Evolutionary conservation across 1,140 invertebrate species (phyloP).

Genomic region (Pentalonia nigronervosa): DNA sequence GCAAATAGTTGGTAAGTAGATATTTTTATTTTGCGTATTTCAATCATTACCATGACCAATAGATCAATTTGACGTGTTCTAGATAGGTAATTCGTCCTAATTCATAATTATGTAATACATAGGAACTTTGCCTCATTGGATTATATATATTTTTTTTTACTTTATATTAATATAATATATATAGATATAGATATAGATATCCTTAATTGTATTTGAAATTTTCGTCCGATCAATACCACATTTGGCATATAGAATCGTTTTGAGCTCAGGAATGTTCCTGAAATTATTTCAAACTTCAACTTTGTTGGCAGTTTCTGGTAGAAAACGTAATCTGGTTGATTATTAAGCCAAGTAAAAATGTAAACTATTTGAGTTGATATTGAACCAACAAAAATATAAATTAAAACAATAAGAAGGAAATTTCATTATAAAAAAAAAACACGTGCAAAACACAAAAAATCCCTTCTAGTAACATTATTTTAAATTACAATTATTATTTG

Average conservation of each 20-base stretch:
- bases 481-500: neutral
- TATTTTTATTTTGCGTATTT: neutral
- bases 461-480: neutral
- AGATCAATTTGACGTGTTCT: neutral
- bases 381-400: neutral
- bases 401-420: neutral
- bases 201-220: neutral
- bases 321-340: neutral
- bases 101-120: neutral
- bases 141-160: slow-evolving; percentile 10
- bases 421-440: neutral
- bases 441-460: neutral
- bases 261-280: neutral
- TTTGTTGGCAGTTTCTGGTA: neutral
- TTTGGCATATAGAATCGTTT: neutral
- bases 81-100: neutral
- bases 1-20: neutral
- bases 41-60: neutral
- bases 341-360: neutral
- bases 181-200: neutral
- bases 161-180: neutral
- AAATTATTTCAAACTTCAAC: too few relatives aligned
- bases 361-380: neutral
- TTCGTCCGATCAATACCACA: neutral
- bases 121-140: neutral